These are phyloP conservation scores for Sminthopsis crassicaudata DNA, from an alignment of 2,113 vertebrate species.

Conservation along the genomic window DNA sequence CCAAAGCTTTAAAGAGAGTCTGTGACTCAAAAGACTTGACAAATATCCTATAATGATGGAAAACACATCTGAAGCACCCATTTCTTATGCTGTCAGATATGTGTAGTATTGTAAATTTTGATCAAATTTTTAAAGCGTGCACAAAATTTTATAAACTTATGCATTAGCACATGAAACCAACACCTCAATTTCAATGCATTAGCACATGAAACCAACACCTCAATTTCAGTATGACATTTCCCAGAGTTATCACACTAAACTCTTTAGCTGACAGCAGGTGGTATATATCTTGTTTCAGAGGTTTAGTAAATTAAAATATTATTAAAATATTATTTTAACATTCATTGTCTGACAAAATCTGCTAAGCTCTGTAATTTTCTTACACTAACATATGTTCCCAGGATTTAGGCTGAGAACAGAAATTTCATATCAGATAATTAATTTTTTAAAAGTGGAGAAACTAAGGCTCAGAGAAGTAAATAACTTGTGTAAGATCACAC, in stretches of 20 bases:
- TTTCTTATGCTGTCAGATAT: neutral
- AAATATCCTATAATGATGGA: constrained; percentile 27
- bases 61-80: neutral
- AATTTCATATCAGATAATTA: too few relatives aligned
- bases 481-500: too few relatives aligned
- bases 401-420: too few relatives aligned
- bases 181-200: neutral
- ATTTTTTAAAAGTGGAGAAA: too few relatives aligned
- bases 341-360: neutral
- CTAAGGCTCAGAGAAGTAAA: too few relatives aligned
- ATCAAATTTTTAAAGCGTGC: neutral
- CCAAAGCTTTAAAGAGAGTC: constrained; percentile 46
- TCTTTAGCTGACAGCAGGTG: neutral
- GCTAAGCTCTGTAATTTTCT: neutral
- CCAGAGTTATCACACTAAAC: neutral
- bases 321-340: neutral
- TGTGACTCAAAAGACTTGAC: constrained; percentile 25
- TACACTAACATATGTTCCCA: neutral
- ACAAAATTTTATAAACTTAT: constrained; percentile 20
- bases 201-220: neutral
- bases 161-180: neutral
- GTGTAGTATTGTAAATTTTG: neutral
- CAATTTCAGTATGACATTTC: neutral
- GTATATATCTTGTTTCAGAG: constrained; percentile 10
- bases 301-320: neutral